These are phyloP conservation scores for Chondrosia reniformis DNA, from an alignment of 37 sponge, comb jelly and placozoan species.

Conservation along the genomic window DNA sequence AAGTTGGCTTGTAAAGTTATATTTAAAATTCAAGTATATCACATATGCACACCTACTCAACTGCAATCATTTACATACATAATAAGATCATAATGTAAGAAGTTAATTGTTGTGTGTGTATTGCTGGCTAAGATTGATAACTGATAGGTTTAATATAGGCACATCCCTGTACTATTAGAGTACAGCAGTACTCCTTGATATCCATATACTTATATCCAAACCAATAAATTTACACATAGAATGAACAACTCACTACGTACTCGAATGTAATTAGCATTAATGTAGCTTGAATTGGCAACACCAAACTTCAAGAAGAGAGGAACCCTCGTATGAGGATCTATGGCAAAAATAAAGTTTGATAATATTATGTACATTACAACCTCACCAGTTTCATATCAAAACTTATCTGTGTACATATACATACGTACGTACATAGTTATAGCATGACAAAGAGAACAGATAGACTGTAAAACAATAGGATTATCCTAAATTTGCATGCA, in stretches of 20 bases:
- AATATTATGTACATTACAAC: neutral
- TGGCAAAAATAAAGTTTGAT: neutral
- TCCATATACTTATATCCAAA: neutral
- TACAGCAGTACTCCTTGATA: no score
- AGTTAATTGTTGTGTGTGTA: no score
- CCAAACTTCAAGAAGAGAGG: conserved; percentile 80
- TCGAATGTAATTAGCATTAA: conserved; percentile 86
- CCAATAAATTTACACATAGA: neutral
- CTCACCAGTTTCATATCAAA: no score
- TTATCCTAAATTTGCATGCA: neutral
- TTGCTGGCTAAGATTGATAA: no score
- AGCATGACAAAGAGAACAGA: no score
- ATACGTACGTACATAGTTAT: no score
- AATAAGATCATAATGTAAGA: neutral
- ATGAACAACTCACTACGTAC: no score
- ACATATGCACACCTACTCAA: neutral
- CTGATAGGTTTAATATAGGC: no score
- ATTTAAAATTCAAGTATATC: neutral
- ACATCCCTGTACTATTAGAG: no score
- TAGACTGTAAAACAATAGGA: no score
- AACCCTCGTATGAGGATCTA: conserved; percentile 80
- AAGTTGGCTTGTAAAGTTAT: neutral
- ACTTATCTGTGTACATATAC: no score
- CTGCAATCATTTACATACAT: neutral
- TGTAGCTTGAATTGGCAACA: conserved; percentile 81